Evolutionary conservation across 2,888 invertebrate genomes (phyloP).

Genomic region (Eucera pruinosa): DNA sequence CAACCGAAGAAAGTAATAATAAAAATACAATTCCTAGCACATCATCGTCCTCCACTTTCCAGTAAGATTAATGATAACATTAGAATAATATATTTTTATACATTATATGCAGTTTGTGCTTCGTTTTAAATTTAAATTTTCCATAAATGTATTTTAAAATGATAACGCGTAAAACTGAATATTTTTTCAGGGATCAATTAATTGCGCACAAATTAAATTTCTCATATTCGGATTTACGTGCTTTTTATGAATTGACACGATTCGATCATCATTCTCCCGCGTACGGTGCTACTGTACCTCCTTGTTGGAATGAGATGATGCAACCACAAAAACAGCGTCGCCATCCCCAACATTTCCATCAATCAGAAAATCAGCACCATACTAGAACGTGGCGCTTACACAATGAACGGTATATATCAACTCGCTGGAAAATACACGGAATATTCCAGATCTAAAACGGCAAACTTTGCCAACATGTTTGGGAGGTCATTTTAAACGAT

Average conservation of each 20-base stretch:
- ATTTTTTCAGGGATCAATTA: conserved; percentile 76
- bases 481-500: too few relatives aligned
- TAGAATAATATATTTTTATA: too few relatives aligned
- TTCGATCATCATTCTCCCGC: conserved; percentile 89
- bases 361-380: conserved; percentile 88
- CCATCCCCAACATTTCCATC: conserved; percentile 92
- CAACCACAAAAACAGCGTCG: conserved; percentile 95
- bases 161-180: background rate
- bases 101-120: too few relatives aligned
- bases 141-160: background rate
- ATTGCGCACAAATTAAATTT: conserved; percentile 87
- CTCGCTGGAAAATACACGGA: background rate
- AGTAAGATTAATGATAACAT: conserved; percentile 67
- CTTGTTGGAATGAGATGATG: conserved; percentile 97
- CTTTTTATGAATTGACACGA: conserved; percentile 90
- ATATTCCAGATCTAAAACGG: too few relatives aligned
- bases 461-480: too few relatives aligned
- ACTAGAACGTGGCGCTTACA: conserved; percentile 95
- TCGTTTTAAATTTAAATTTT: too few relatives aligned
- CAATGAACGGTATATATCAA: conserved; percentile 88
- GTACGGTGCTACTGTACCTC: conserved; percentile 95
- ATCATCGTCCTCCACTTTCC: conserved; percentile 77
- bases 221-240: conserved; percentile 87
- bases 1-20: conserved; percentile 68
- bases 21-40: conserved; percentile 79